Percentiles rank a stretch among this genome's conserved stretches.
These are phyloP conservation scores for Saccostrea echinata DNA, from an alignment of 1,140 invertebrate species.

Conservation along the genomic window DNA sequence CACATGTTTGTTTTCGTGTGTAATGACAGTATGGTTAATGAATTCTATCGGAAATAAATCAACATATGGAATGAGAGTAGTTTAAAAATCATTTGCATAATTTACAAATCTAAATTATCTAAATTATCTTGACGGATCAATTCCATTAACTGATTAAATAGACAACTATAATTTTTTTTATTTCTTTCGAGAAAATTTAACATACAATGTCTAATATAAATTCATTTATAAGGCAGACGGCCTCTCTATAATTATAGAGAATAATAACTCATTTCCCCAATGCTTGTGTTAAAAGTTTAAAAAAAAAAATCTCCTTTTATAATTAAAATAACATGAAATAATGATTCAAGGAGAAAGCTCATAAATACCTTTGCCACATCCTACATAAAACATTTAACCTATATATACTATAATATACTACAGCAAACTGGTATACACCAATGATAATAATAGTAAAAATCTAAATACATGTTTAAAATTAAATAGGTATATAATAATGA, in stretches of 20 bases:
- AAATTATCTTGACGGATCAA: not conserved
- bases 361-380: too few species aligned
- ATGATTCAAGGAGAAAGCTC: too few species aligned
- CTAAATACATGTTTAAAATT: too few species aligned
- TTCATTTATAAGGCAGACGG: not conserved
- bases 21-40: not conserved
- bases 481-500: too few species aligned
- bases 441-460: too few species aligned
- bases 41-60: not conserved
- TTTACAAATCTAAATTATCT: not conserved
- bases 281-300: too few species aligned
- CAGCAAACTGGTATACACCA: too few species aligned
- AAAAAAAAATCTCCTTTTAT: too few species aligned
- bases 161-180: not conserved
- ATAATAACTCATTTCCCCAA: too few species aligned
- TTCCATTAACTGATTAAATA: not conserved
- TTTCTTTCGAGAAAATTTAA: not conserved
- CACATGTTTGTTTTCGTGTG: not conserved
- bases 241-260: not conserved
- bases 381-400: too few species aligned
- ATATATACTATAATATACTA: too few species aligned
- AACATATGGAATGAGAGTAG: not conserved
- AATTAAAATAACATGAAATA: too few species aligned
- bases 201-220: not conserved
- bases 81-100: not conserved